phyloP scores from a whole-genome alignment of 2,888 invertebrate genomes.

The Ichneumoninae sp. region DNA sequence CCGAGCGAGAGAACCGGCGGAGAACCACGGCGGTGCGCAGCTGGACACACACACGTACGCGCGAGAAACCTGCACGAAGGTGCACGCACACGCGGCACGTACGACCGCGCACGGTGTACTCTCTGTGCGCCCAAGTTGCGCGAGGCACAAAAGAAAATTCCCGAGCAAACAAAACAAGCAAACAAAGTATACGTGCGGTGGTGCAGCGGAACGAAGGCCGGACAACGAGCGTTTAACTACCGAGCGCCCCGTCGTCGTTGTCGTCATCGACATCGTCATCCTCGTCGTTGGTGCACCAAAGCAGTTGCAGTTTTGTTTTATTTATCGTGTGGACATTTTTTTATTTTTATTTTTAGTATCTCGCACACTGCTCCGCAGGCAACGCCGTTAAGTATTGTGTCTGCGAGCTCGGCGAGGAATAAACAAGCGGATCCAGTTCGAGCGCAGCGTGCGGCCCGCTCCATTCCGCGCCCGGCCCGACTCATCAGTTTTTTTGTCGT shows the following conservation, averaged over 20 bases:
- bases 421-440: slow-evolving; percentile 53
- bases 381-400: slow-evolving; percentile 41
- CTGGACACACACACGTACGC: slow-evolving; percentile 75
- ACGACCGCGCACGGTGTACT: slow-evolving; percentile 11
- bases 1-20: slow-evolving; percentile 29
- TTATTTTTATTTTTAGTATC: slow-evolving; percentile 27
- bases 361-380: neutral
- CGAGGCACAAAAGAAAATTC: slow-evolving; percentile 76
- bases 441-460: neutral
- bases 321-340: too few relatives aligned
- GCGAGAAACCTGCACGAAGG: slow-evolving; percentile 12
- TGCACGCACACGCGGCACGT: slow-evolving; percentile 26
- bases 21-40: slow-evolving; percentile 73
- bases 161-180: slow-evolving; percentile 78
- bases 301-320: slow-evolving; percentile 66
- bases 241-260: slow-evolving; percentile 33
- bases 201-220: neutral
- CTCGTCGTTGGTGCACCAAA: slow-evolving; percentile 15
- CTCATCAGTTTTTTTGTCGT: too few relatives aligned
- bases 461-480: too few relatives aligned
- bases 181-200: slow-evolving; percentile 69
- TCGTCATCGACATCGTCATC: slow-evolving; percentile 15
- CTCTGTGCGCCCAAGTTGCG: slow-evolving; percentile 29
- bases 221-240: slow-evolving; percentile 18
- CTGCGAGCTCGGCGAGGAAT: slow-evolving; percentile 40